Evolutionary conservation across 2,888 invertebrate species (phyloP).

Genomic region (Chymomyza fuscimana): DNA sequence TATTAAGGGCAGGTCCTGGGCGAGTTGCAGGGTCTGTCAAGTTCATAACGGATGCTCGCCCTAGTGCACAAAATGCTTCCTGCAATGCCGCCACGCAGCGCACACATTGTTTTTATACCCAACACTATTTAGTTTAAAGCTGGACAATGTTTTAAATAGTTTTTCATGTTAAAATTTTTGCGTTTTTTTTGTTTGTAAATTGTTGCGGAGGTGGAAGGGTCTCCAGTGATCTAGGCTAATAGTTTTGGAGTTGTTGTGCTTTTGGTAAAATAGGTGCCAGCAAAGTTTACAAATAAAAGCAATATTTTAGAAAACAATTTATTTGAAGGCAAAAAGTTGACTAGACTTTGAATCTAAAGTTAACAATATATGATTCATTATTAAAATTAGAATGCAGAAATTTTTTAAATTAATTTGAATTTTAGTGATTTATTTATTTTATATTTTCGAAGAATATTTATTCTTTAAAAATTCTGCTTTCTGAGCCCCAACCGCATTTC

Average conservation of each 20-base stretch:
- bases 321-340: too few relatives aligned
- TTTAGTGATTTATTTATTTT: too few relatives aligned
- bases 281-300: too few relatives aligned
- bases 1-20: constrained; percentile 7
- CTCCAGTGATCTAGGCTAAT: background rate
- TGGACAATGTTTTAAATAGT: constrained; percentile 23
- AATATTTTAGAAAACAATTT: too few relatives aligned
- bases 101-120: background rate
- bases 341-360: too few relatives aligned
- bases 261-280: background rate
- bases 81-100: constrained; percentile 2
- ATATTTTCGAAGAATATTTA: too few relatives aligned
- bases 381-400: too few relatives aligned
- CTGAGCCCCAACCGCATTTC: too few relatives aligned
- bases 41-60: constrained; percentile 45
- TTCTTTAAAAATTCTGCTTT: too few relatives aligned
- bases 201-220: too few relatives aligned
- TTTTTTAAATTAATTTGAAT: too few relatives aligned
- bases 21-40: constrained; percentile 44
- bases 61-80: constrained; percentile 34
- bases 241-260: background rate
- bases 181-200: background rate
- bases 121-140: constrained; percentile 17
- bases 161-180: constrained; percentile 25
- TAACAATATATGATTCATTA: too few relatives aligned